These are phyloP conservation scores for Mythimna albipuncta DNA, from an alignment of 2,888 invertebrate genomes.

Conservation along the genomic window DNA sequence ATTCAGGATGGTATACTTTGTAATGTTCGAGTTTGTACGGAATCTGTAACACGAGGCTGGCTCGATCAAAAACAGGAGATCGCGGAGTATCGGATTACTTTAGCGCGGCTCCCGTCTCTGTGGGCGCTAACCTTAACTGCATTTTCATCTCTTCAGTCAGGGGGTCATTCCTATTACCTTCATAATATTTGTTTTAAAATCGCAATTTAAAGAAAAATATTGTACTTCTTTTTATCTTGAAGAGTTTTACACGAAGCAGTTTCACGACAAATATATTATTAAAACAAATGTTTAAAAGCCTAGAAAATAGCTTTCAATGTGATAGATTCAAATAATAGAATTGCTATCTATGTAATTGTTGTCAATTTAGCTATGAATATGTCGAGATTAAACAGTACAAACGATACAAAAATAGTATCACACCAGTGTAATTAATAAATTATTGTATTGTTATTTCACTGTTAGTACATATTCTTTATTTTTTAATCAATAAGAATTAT, in stretches of 20 bases:
- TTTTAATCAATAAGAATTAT: conserved; percentile 33
- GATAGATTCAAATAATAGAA: conserved; percentile 38
- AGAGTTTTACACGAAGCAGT: conserved; percentile 12
- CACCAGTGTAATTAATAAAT: conserved; percentile 19
- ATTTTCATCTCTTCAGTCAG: conserved; percentile 24
- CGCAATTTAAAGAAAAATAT: not conserved
- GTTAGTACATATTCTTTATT: conserved; percentile 40
- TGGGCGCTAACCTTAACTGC: not conserved
- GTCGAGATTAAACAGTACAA: conserved; percentile 59
- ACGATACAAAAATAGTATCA: conserved; percentile 30
- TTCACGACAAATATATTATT: conserved; percentile 4
- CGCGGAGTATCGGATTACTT: too few species aligned
- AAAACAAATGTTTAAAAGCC: conserved; percentile 14
- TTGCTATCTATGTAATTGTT: conserved; percentile 32
- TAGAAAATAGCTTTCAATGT: conserved; percentile 58
- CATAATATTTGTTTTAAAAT: conserved; percentile 2
- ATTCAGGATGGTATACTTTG: too few species aligned
- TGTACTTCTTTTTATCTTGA: not conserved
- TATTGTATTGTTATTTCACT: conserved; percentile 39
- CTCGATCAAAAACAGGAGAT: too few species aligned
- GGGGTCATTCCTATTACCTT: too few species aligned
- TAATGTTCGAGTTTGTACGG: too few species aligned
- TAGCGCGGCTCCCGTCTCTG: too few species aligned
- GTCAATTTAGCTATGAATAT: conserved; percentile 44
- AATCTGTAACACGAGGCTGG: too few species aligned